Percentiles rank a stretch among this genome's conserved stretches.
These are phyloP conservation scores for Schizopygopsis malacanthus DNA, from an alignment of 2,797 vertebrate species.

Conservation along the genomic window DNA sequence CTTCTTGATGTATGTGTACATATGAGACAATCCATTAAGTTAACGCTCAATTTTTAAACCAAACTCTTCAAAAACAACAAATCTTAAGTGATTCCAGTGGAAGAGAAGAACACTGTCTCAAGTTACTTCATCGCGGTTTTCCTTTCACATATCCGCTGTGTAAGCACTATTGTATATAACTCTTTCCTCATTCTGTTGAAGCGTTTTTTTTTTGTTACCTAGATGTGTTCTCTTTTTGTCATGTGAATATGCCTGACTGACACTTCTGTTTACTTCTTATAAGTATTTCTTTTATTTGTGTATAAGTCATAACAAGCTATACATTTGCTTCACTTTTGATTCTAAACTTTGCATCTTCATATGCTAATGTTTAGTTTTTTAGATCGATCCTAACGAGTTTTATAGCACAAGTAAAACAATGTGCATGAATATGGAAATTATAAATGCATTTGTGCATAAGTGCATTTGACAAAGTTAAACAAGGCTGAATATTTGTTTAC, in stretches of 20 bases:
- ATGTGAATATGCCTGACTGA: background rate
- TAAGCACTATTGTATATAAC: background rate
- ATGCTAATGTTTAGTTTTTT: background rate
- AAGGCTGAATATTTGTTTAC: background rate
- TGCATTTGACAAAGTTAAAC: background rate
- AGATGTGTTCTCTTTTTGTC: background rate
- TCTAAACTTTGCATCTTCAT: background rate
- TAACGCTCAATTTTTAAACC: background rate
- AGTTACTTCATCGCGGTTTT: slow-evolving; percentile 18
- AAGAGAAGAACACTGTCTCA: background rate
- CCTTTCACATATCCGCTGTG: background rate
- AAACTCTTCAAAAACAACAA: background rate
- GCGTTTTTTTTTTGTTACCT: background rate
- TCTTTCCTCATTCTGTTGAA: background rate
- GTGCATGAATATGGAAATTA: background rate
- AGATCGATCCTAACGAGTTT: background rate
- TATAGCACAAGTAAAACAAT: background rate
- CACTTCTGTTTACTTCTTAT: background rate
- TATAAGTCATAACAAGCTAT: background rate
- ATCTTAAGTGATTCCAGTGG: background rate
- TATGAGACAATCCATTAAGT: background rate
- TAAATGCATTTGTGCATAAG: background rate
- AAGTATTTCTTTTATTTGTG: background rate
- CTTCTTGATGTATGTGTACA: background rate
- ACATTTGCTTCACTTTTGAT: background rate